phyloP scores from a whole-genome alignment of 2,113 vertebrate genomes.

The Tachysurus vachellii region DNA sequence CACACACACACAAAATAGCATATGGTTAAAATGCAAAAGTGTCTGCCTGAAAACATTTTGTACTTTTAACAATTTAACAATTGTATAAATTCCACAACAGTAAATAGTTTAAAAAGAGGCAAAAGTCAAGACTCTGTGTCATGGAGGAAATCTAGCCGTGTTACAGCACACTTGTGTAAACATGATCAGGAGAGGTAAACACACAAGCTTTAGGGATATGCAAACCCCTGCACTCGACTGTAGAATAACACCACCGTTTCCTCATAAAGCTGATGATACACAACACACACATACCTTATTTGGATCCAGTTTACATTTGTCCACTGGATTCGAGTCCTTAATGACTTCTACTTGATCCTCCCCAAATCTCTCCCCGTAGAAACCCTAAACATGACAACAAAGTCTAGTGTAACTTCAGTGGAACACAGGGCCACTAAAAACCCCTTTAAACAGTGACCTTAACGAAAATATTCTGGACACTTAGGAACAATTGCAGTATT shows the following conservation, averaged over 20 bases:
- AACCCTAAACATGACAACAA: slow-evolving; percentile 76
- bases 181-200: not conserved
- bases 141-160: no score
- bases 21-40: not conserved
- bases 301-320: slow-evolving; percentile 96
- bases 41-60: not conserved
- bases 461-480: not conserved
- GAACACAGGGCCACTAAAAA: not conserved
- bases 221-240: not conserved
- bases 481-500: not conserved
- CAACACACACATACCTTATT: slow-evolving; percentile 81
- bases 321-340: slow-evolving; percentile 97
- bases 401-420: not conserved
- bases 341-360: slow-evolving; percentile 96
- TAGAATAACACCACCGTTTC: not conserved
- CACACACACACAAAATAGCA: not conserved
- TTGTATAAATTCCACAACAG: not conserved
- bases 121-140: not conserved
- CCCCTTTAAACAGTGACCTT: not conserved
- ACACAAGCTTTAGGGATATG: not conserved
- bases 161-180: slow-evolving; percentile 3
- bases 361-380: slow-evolving; percentile 95
- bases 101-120: not conserved
- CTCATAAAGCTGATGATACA: not conserved
- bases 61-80: not conserved